Percentiles rank a stretch among this genome's conserved stretches.
Conservation (phyloP, 2,888 invertebrate species). For the Sphinx pinastri region DNA sequence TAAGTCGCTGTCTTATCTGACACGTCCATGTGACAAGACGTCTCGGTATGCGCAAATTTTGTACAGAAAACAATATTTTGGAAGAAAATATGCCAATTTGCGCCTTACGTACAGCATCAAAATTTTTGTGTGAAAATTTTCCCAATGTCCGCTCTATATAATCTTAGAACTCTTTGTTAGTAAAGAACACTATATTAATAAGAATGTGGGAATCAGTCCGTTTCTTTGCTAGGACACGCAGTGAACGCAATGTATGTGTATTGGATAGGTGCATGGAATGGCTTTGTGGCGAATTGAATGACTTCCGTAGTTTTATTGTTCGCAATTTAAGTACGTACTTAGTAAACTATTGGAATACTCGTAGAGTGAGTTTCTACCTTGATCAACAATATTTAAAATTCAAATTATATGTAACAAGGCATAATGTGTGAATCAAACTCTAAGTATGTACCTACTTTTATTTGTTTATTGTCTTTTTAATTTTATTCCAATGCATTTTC, state of each 20-base stretch:
- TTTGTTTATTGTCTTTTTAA: too few relatives aligned
- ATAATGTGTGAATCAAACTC: not conserved
- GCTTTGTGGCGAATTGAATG: not conserved
- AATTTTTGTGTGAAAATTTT: too few relatives aligned
- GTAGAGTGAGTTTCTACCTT: not conserved
- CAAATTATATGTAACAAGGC: not conserved
- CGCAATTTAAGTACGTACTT: constrained; percentile 8
- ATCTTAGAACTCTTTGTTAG: too few relatives aligned
- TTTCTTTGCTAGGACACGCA: not conserved
- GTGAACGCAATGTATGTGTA: not conserved
- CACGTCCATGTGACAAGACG: too few relatives aligned
- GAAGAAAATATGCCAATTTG: too few relatives aligned
- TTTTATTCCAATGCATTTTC: too few relatives aligned
- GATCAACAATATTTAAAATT: not conserved
- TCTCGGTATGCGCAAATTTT: too few relatives aligned
- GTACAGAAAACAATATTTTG: too few relatives aligned
- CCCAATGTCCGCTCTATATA: too few relatives aligned
- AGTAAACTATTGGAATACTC: not conserved
- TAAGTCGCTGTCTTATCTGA: too few relatives aligned
- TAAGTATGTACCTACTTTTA: too few relatives aligned
- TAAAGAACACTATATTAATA: not conserved
- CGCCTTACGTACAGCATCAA: too few relatives aligned
- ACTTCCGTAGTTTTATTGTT: not conserved
- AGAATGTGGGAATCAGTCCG: constrained; percentile 20
- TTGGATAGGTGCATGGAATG: not conserved